Percentiles rank a stretch among this genome's conserved stretches.
These are phyloP conservation scores for Synergus gifuensis DNA, from an alignment of 2,888 invertebrate species.

Conservation along the genomic window DNA sequence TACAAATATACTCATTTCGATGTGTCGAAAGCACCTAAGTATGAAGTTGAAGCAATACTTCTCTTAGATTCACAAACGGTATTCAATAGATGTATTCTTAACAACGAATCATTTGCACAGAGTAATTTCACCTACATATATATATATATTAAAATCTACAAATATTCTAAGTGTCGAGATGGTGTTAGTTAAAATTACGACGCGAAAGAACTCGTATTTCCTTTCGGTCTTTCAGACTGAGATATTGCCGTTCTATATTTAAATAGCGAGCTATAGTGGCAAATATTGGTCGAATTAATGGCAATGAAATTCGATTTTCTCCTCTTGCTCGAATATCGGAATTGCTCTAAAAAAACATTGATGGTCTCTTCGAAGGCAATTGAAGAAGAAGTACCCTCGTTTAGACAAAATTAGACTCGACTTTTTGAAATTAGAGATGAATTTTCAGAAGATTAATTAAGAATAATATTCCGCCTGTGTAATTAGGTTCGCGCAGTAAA, in stretches of 20 bases:
- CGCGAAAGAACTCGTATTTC: slow-evolving; percentile 21
- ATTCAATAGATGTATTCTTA: slow-evolving; percentile 7
- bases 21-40: slow-evolving; percentile 20
- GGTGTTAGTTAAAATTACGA: slow-evolving; percentile 10
- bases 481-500: slow-evolving; percentile 21
- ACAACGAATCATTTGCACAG: not conserved
- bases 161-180: not conserved
- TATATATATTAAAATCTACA: not conserved
- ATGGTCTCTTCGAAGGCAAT: not conserved
- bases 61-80: slow-evolving; percentile 33
- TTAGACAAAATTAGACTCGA: too few species aligned
- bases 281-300: not conserved
- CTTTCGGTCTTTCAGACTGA: not conserved
- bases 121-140: not conserved
- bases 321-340: not conserved
- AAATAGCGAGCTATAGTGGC: not conserved
- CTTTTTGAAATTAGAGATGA: not conserved
- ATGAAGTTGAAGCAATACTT: slow-evolving; percentile 1
- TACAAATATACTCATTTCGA: slow-evolving; percentile 1
- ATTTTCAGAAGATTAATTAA: slow-evolving; percentile 35
- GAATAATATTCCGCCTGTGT: slow-evolving; percentile 14
- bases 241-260: slow-evolving; percentile 20
- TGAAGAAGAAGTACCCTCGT: not conserved
- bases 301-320: not conserved
- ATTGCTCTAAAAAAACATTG: not conserved